Evolutionary conservation across 2,888 invertebrate species (phyloP).

Genomic region (Euphydryas editha): DNA sequence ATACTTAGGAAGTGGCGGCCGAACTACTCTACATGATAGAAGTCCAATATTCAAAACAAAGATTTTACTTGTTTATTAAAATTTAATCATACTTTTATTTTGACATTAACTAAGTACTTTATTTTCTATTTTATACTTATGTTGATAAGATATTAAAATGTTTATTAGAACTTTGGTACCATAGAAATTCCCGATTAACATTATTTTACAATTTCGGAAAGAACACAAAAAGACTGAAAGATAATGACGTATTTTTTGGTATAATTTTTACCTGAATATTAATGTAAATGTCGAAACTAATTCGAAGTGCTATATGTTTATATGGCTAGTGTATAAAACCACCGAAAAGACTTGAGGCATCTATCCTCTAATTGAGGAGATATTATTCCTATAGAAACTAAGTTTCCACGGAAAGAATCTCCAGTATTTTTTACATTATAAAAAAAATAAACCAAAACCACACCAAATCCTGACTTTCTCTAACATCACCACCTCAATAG

Average conservation of each 20-base stretch:
- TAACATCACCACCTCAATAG: slow-evolving; percentile 30
- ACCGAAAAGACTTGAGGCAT: slow-evolving; percentile 49
- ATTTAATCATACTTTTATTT: slow-evolving; percentile 32
- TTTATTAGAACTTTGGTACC: slow-evolving; percentile 19
- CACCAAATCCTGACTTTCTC: slow-evolving; percentile 43
- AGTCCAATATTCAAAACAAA: background rate
- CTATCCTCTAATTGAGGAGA: slow-evolving; percentile 48
- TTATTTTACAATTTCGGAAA: slow-evolving; percentile 10
- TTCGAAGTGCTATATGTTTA: slow-evolving; percentile 52
- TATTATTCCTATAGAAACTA: slow-evolving; percentile 49
- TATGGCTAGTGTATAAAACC: slow-evolving; percentile 36
- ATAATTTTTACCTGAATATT: slow-evolving; percentile 30
- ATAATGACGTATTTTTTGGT: slow-evolving; percentile 48
- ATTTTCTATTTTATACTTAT: slow-evolving; percentile 18
- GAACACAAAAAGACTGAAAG: slow-evolving; percentile 56
- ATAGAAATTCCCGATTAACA: slow-evolving; percentile 12
- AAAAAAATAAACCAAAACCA: slow-evolving; percentile 58
- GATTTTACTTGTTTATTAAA: slow-evolving; percentile 29
- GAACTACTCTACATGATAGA: slow-evolving; percentile 25
- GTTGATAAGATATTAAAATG: slow-evolving; percentile 20
- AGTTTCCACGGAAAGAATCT: slow-evolving; percentile 49
- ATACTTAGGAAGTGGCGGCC: slow-evolving; percentile 6
- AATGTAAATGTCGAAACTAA: slow-evolving; percentile 22
- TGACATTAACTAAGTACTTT: slow-evolving; percentile 17
- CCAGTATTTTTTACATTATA: slow-evolving; percentile 46